Percentiles rank a stretch among this genome's conserved stretches.
phyloP scores from a whole-genome alignment of 2,113 vertebrate species.

The Erythrocercus mccallii region DNA sequence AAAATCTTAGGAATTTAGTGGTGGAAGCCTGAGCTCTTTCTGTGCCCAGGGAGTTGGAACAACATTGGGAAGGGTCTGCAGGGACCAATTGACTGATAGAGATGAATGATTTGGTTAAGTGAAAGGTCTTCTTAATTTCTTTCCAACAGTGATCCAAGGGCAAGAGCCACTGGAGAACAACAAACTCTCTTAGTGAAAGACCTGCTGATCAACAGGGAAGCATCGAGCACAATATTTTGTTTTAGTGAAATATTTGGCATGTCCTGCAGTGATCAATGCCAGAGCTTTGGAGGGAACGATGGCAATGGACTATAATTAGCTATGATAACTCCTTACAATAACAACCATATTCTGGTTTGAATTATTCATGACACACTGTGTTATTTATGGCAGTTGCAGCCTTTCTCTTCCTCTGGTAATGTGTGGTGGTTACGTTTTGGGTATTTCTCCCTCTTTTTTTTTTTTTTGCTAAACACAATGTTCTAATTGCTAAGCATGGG shows the following conservation, averaged over 20 bases:
- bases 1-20: not conserved
- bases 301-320: constrained; percentile 56
- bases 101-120: not conserved
- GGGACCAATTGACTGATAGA: not conserved
- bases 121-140: not conserved
- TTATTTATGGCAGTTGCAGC: constrained; percentile 9
- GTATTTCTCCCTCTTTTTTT: not conserved
- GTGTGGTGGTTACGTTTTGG: not conserved
- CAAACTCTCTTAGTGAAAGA: not conserved
- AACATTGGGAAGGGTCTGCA: not conserved
- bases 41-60: not conserved
- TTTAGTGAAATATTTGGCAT: constrained; percentile 45
- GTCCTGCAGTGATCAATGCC: constrained; percentile 38
- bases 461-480: not conserved
- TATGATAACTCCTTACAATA: constrained; percentile 31
- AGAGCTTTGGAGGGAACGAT: not conserved
- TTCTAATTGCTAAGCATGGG: not conserved
- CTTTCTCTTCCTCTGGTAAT: not conserved
- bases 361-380: constrained; percentile 46
- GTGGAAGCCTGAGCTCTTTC: not conserved
- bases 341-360: constrained; percentile 31
- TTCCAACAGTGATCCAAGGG: not conserved
- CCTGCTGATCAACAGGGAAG: not conserved
- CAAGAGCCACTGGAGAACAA: not conserved
- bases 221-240: not conserved